Conservation (phyloP, 2,113 vertebrate species). For the Mobula hypostoma region DNA sequence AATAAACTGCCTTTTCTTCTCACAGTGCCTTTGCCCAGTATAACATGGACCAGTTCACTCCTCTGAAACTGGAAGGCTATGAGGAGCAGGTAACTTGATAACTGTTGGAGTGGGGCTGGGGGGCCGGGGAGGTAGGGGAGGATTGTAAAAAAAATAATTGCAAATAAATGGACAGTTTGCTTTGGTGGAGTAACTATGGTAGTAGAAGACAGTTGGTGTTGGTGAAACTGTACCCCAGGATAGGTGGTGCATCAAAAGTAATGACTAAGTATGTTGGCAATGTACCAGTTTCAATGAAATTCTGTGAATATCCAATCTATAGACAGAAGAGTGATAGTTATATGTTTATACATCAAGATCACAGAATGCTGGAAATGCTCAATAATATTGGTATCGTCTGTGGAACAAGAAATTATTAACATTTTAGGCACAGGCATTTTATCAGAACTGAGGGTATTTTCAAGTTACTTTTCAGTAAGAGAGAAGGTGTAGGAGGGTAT, state of each 20-base stretch:
- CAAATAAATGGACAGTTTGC: neutral
- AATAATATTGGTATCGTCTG: no score
- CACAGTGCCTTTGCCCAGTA: constrained; percentile 90
- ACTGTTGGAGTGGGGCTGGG: neutral
- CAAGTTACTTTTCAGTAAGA: no score
- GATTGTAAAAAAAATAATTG: neutral
- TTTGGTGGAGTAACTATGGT: neutral
- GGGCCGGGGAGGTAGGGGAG: no score
- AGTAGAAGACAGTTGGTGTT: neutral
- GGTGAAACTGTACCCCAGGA: neutral
- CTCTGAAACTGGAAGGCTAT: constrained; percentile 79
- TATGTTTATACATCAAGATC: neutral
- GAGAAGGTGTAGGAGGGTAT: no score
- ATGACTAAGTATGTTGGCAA: neutral
- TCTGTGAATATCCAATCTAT: neutral
- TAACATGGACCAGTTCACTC: constrained; percentile 95
- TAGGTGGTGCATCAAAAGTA: neutral
- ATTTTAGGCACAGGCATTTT: no score
- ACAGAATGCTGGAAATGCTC: no score
- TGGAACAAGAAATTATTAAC: no score
- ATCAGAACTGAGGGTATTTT: no score
- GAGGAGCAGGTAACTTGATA: constrained; percentile 67
- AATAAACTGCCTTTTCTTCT: constrained; percentile 36
- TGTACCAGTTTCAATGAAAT: neutral
- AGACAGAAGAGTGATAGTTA: neutral